Conservation (phyloP, 1,140 invertebrate species). For the Zelostemma sp. region DNA sequence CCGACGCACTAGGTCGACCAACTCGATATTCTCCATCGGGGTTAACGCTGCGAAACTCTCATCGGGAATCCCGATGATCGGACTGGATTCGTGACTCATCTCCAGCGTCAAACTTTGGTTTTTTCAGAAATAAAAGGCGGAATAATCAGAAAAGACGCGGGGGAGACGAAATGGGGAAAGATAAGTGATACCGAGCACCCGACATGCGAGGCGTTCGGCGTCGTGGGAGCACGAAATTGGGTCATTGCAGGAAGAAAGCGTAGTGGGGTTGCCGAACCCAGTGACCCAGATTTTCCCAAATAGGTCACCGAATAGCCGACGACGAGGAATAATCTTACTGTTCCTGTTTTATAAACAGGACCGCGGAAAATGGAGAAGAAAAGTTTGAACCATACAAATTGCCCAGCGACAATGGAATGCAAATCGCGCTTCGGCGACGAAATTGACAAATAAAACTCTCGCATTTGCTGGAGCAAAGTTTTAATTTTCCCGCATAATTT, state of each 20-base stretch:
- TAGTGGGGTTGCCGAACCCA: slow-evolving; percentile 52
- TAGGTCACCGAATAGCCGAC: slow-evolving; percentile 49
- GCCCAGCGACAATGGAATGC: too few relatives aligned
- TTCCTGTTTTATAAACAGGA: not conserved
- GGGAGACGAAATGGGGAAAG: not conserved
- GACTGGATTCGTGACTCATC: too few relatives aligned
- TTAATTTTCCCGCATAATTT: too few relatives aligned
- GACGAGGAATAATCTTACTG: slow-evolving; percentile 3
- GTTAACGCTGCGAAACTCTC: too few relatives aligned
- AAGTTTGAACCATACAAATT: too few relatives aligned
- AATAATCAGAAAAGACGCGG: too few relatives aligned
- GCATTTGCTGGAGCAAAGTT: too few relatives aligned
- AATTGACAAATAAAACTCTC: not conserved
- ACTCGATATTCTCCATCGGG: too few relatives aligned
- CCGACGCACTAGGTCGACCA: too few relatives aligned
- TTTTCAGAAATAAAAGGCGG: too few relatives aligned
- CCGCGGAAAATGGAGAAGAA: not conserved
- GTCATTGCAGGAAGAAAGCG: not conserved
- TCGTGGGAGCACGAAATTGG: not conserved
- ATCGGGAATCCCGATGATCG: too few relatives aligned
- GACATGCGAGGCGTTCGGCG: not conserved
- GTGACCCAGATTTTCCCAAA: slow-evolving; percentile 54
- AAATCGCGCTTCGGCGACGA: not conserved
- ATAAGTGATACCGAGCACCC: not conserved
- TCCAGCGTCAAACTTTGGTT: too few relatives aligned